Base-by-base conservation (phyloP, 2,797 vertebrate species). In the Smutsia gigantea region DNA sequence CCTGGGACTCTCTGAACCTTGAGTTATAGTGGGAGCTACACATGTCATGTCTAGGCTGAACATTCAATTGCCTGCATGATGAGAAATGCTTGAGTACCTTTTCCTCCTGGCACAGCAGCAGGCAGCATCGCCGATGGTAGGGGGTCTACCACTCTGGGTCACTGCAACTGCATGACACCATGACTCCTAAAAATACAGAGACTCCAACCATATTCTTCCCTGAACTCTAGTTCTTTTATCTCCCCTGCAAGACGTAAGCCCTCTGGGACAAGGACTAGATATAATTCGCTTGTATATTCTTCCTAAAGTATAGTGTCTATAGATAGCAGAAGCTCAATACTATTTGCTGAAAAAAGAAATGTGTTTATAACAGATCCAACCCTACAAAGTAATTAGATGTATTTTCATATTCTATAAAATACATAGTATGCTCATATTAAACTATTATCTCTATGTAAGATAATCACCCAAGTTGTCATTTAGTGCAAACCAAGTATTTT, bases 401-500 rank as follows among this genome's bases (percentile, higher is more conserved):
- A 72, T 64, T 75, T 96, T 72, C 27, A 75, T 81, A 51, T 39
- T 55, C 29, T 87, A 75, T n/a, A 86, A 95, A 89, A 92, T 34
- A 59, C 12, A 82, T 9, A 46, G 39, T 87, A 31, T 77, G 21
- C 42, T 83, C n/a, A 87, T 81, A 91, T 64, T 75, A 66, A 77
- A 61, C 29, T 55, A 72, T 42, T 89, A 57, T 71, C 79, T 74
- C 66, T 59, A 55, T 53, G 53, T 90, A 82, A 89, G 5, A 49
- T 61, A 87, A 90, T 69, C 25, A 55, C 31, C 71, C 23, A 88
- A 77, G 29, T 71, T 90, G 64, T 79, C 72, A 79, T 84, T 84
- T 57, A 71, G 4, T 92, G 27, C 21, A 74, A 96, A 83, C 19
- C 53, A 85, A 87, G 18, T 69, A 88, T 90, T 92, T 93, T 94